Base-by-base conservation (phyloP, 92 coral and sea anemone genomes). In the Actinostola sp. region DNA sequence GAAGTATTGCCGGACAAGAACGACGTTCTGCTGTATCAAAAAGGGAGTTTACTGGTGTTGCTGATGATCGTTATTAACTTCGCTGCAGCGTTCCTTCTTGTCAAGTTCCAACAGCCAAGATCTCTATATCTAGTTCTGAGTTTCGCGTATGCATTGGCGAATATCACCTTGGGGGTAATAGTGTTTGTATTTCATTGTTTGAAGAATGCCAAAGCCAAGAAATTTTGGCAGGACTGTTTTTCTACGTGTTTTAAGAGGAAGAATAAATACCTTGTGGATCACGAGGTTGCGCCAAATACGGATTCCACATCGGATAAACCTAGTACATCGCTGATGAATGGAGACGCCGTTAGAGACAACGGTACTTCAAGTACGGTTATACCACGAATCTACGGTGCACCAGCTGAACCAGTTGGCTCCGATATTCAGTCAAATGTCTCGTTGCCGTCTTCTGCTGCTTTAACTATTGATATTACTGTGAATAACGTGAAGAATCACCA, bases 391-490 rank as follows among this genome's bases (percentile, higher is more conserved):
- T 83, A 91, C 54, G 90, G 97, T 8, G 97, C 97, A 21, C 64
- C 75, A 24, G 55, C 68, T 31, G 49, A 78, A 14, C 66, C 70
- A 15, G 76, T 62, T 36, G 87, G 80, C 17, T 87, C 94, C 10
- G 99, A 91, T 59, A 72, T 85, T 8, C 84, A 84, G 35, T 87
- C 97, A 6, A 91, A 91, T 57, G 97, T 91, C 0, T 92, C 99
- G 0, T 57, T 95, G 17, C 97, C 97, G 2, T 91, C 92, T 9
- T 95, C 97, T 0, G 99, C 99, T 8, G 97, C 86, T 28, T 79
- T 93, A 26, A 85, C 92, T 48, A 78, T 91, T 63, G 93, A 91
- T 38, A 82, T 84, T 36, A 77, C 82, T 29, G 53, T 46, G 20
- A 45, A 41, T 39, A 67, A 59, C 41, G 56, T 24, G 5, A 49